phyloP scores from a whole-genome alignment of 2,888 invertebrate genomes.

The Brenthis ino region DNA sequence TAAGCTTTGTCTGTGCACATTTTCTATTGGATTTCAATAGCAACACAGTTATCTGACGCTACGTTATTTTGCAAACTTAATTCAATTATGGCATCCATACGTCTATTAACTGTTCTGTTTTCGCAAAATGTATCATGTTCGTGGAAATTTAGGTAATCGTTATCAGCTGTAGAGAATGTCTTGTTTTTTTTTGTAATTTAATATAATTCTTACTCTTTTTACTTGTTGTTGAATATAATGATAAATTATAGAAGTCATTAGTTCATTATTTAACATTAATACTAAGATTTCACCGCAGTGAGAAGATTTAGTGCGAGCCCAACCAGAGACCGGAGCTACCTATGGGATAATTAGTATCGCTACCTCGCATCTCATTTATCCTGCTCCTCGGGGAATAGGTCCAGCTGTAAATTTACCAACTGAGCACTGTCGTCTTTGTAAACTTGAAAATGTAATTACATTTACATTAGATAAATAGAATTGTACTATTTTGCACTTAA shows the following conservation, averaged over 20 bases:
- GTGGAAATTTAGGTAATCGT: not conserved
- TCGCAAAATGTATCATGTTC: not conserved
- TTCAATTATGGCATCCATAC: constrained; percentile 25
- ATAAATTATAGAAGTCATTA: not conserved
- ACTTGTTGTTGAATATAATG: not conserved
- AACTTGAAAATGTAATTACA: constrained; percentile 82
- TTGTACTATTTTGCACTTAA: constrained; percentile 55
- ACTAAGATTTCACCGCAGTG: constrained; percentile 19
- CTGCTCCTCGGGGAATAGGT: constrained; percentile 75
- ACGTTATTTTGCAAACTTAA: constrained; percentile 31
- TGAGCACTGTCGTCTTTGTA: constrained; percentile 80
- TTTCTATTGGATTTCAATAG: constrained; percentile 35
- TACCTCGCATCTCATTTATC: constrained; percentile 80
- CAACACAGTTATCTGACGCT: constrained; percentile 30
- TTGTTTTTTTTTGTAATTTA: not conserved
- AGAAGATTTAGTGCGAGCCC: constrained; percentile 33
- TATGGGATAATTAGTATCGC: constrained; percentile 80
- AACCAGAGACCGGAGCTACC: constrained; percentile 64
- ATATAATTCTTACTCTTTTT: not conserved
- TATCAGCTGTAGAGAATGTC: too few relatives aligned
- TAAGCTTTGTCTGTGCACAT: constrained; percentile 41
- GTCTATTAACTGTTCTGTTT: constrained; percentile 24
- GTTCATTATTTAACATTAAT: constrained; percentile 12
- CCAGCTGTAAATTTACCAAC: constrained; percentile 81
- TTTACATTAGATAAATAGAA: constrained; percentile 74